Percentiles rank a stretch among this genome's conserved stretches.
phyloP scores from a whole-genome alignment of 2,888 invertebrate genomes.

The Mimumesa dahlbomi region DNA sequence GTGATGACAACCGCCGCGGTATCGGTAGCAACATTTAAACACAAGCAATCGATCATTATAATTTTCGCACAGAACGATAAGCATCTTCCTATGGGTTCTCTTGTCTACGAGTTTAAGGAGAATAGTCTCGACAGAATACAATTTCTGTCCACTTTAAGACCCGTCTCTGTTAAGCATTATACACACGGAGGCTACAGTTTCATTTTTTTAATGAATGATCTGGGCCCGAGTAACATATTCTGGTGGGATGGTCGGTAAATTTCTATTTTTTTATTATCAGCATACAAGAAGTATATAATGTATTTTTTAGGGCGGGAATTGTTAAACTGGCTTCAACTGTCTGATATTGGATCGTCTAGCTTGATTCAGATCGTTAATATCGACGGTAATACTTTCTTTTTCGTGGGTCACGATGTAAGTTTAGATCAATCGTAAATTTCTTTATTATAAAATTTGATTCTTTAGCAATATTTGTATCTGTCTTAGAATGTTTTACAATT shows the following conservation, averaged over 20 bases:
- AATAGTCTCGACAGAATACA: slow-evolving; percentile 58
- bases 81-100: slow-evolving; percentile 49
- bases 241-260: slow-evolving; percentile 73
- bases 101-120: slow-evolving; percentile 64
- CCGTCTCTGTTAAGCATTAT: slow-evolving; percentile 65
- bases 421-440: not conserved
- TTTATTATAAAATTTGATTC: not conserved
- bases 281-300: not conserved
- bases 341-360: slow-evolving; percentile 52
- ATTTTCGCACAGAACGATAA: slow-evolving; percentile 61
- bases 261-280: not conserved
- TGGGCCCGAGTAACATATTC: slow-evolving; percentile 57
- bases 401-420: slow-evolving; percentile 62
- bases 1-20: slow-evolving; percentile 62
- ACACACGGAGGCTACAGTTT: slow-evolving; percentile 55
- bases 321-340: slow-evolving; percentile 62
- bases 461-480: too few species aligned
- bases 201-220: slow-evolving; percentile 62
- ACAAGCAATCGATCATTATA: slow-evolving; percentile 64
- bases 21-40: slow-evolving; percentile 66
- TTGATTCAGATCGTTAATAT: slow-evolving; percentile 52
- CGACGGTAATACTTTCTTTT: slow-evolving; percentile 63
- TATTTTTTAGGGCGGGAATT: slow-evolving; percentile 62
- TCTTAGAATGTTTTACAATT: slow-evolving; percentile 57
- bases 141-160: slow-evolving; percentile 59